phyloP scores from a whole-genome alignment of 2,888 invertebrate genomes.

The Cetonia aurata region DNA sequence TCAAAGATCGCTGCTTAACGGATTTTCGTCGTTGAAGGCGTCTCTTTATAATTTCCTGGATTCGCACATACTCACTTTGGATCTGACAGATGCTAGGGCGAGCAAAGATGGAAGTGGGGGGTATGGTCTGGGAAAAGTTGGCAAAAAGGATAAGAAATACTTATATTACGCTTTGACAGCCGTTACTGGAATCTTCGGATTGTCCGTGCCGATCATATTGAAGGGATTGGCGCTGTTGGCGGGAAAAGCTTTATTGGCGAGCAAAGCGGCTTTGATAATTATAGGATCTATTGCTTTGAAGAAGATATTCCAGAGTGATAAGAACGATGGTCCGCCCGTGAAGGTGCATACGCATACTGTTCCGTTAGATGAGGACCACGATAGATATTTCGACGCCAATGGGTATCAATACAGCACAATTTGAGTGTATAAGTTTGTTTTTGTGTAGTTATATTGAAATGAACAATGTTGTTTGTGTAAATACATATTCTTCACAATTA shows the following conservation, averaged over 20 bases:
- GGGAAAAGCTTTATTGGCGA: conserved; percentile 79
- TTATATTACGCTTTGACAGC: conserved; percentile 62
- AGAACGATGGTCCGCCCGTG: conserved; percentile 73
- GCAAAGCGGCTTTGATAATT: conserved; percentile 80
- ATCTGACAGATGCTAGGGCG: conserved; percentile 63
- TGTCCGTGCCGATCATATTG: conserved; percentile 77
- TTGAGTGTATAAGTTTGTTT: background rate
- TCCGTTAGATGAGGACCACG: conserved; percentile 59
- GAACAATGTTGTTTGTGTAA: no score
- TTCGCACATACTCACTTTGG: conserved; percentile 75
- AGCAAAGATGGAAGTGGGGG: conserved; percentile 45
- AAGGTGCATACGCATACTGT: conserved; percentile 74
- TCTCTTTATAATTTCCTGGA: conserved; percentile 74
- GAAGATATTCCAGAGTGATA: conserved; percentile 75
- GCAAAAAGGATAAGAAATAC: conserved; percentile 50
- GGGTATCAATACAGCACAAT: conserved; percentile 6
- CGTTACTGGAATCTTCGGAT: conserved; percentile 69
- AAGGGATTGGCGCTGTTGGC: conserved; percentile 79
- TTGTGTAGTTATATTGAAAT: background rate
- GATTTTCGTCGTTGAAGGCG: conserved; percentile 61
- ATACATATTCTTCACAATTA: no score
- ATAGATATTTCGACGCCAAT: conserved; percentile 43
- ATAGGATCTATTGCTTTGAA: conserved; percentile 79
- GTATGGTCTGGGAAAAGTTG: conserved; percentile 47
- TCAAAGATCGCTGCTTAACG: conserved; percentile 18